Percentiles rank a stretch among this genome's conserved stretches.
Conservation (phyloP, 2,113 vertebrate species). For the Ochotona princeps region DNA sequence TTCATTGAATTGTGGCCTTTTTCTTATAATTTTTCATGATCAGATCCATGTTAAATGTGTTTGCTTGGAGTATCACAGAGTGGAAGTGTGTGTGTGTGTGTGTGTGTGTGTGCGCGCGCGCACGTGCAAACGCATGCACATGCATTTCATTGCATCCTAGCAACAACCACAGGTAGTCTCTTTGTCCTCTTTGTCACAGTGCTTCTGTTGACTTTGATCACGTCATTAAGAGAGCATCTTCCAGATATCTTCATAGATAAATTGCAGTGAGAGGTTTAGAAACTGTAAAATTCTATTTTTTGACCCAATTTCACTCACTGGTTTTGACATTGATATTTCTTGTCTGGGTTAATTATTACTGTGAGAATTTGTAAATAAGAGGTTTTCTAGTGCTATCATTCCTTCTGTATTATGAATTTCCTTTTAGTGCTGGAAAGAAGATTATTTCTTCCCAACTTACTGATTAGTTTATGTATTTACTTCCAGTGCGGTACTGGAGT, state of each 20-base stretch:
- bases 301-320: too few species aligned
- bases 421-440: neutral
- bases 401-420: neutral
- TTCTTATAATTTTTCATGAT: neutral
- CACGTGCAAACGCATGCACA: too few species aligned
- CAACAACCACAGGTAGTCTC: neutral
- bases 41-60: neutral
- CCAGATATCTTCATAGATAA: neutral
- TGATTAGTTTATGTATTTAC: neutral
- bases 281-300: neutral
- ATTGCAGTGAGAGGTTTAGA: neutral
- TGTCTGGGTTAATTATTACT: neutral
- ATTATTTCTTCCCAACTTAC: neutral
- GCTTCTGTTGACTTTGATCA: neutral
- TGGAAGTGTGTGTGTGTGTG: neutral
- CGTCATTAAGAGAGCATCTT: neutral
- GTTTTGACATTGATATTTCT: neutral
- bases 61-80: neutral
- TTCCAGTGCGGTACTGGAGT: neutral
- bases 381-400: neutral
- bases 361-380: neutral
- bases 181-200: neutral
- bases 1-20: neutral
- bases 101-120: too few species aligned
- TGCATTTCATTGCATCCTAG: neutral